phyloP scores from a whole-genome alignment of 1,140 invertebrate genomes.

The Vollenhovia emeryi region DNA sequence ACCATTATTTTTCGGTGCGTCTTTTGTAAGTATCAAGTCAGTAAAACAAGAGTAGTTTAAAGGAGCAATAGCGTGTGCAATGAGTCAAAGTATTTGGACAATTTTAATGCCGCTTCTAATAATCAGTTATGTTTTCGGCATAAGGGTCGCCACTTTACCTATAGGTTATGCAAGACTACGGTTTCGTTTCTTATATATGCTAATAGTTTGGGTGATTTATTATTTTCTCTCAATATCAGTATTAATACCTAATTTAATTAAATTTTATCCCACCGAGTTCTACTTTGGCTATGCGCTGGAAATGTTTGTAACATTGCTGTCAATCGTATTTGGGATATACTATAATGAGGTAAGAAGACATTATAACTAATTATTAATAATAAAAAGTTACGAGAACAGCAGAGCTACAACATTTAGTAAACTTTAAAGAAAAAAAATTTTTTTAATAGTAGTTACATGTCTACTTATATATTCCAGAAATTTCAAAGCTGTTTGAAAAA shows the following conservation, averaged over 20 bases:
- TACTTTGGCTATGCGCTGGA: neutral
- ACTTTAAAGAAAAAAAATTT: no score
- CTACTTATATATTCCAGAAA: neutral
- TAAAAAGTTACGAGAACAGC: neutral
- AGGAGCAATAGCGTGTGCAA: neutral
- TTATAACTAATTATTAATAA: neutral
- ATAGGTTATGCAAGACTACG: neutral
- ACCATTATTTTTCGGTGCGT: neutral
- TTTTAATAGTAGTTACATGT: neutral
- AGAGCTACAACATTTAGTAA: no score
- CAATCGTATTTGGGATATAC: neutral
- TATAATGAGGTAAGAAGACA: neutral
- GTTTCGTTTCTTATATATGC: neutral
- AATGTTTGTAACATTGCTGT: neutral
- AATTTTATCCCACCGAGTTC: neutral
- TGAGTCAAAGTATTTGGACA: neutral
- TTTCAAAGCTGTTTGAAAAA: neutral
- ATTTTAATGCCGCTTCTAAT: neutral
- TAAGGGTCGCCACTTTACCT: neutral
- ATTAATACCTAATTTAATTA: neutral
- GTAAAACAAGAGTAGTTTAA: neutral
- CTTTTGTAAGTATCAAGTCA: neutral
- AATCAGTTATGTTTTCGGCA: neutral
- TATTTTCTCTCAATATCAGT: neutral
- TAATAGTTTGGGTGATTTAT: constrained; percentile 4